Evolutionary conservation across 1,140 invertebrate species (phyloP).

Genomic region (Drosophila auraria): DNA sequence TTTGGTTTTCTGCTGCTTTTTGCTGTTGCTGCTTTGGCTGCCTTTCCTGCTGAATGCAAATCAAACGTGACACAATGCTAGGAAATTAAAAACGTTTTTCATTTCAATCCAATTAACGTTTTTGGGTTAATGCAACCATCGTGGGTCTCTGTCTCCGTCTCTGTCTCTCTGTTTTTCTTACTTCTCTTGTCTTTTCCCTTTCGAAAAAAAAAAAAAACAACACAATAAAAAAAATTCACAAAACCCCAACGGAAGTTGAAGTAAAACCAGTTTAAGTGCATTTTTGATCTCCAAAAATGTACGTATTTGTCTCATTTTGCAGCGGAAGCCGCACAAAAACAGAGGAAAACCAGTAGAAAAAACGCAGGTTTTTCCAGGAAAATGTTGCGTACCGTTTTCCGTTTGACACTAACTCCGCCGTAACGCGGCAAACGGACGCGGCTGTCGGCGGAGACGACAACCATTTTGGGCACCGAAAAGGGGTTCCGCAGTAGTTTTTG

Average conservation of each 20-base stretch:
- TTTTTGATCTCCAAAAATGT: slow-evolving; percentile 9
- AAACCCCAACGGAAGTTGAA: slow-evolving; percentile 30
- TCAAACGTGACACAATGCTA: slow-evolving; percentile 81
- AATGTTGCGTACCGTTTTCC: slow-evolving; percentile 70
- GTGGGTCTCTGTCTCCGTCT: slow-evolving; percentile 17
- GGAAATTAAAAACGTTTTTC: slow-evolving; percentile 80
- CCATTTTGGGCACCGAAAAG: slow-evolving; percentile 74
- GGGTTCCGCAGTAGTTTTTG: slow-evolving; percentile 69
- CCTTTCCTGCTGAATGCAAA: slow-evolving; percentile 48
- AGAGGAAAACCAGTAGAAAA: slow-evolving; percentile 3
- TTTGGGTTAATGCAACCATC: slow-evolving; percentile 78
- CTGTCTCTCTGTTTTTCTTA: slow-evolving; percentile 1
- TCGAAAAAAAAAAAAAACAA: not conserved
- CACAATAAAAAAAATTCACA: not conserved
- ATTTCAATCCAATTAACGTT: slow-evolving; percentile 84
- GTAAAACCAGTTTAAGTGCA: slow-evolving; percentile 36
- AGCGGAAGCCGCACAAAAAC: slow-evolving; percentile 53
- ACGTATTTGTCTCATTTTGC: slow-evolving; percentile 12
- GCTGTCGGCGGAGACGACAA: slow-evolving; percentile 81
- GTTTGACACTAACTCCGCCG: slow-evolving; percentile 73
- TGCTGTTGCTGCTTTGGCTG: slow-evolving; percentile 29
- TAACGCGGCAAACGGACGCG: slow-evolving; percentile 79
- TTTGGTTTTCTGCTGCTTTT: slow-evolving; percentile 22
- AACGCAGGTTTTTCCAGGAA: slow-evolving; percentile 13
- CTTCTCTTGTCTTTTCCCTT: not conserved